Conservation (phyloP, 2,113 vertebrate species). For the Pseudonaja textilis region DNA sequence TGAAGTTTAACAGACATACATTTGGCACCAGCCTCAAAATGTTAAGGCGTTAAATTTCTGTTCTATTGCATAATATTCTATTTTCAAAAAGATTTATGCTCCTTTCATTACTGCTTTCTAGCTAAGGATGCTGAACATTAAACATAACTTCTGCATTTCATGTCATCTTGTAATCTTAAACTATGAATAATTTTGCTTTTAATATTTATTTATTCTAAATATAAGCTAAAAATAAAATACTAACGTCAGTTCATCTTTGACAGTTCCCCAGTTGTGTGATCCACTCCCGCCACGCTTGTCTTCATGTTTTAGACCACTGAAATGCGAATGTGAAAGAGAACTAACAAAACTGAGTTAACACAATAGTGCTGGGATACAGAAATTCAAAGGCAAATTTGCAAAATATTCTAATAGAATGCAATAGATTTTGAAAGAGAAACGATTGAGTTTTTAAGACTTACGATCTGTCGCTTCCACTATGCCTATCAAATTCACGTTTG, state of each 20-base stretch:
- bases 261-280: conserved; percentile 98
- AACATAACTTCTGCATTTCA: not conserved
- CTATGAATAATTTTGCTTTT: not conserved
- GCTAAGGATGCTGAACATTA: not conserved
- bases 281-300: conserved; percentile 97
- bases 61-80: not conserved
- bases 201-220: not conserved
- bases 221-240: conserved; percentile 59
- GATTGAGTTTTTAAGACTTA: conserved; percentile 75
- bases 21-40: not conserved
- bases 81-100: not conserved
- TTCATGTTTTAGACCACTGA: conserved; percentile 95
- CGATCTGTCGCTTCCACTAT: conserved; percentile 97
- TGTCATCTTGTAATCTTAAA: not conserved
- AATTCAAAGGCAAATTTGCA: conserved; percentile 56
- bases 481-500: conserved; percentile 97
- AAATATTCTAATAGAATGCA: not conserved
- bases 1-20: not conserved
- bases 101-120: not conserved
- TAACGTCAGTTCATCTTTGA: conserved; percentile 97
- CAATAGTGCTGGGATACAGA: conserved; percentile 70
- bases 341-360: conserved; percentile 89
- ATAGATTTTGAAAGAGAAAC: not conserved
- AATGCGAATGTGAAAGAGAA: conserved; percentile 85
- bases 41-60: not conserved